These are phyloP conservation scores for Dromiciops gliroides DNA, from an alignment of 2,113 vertebrate genomes.

Conservation along the genomic window DNA sequence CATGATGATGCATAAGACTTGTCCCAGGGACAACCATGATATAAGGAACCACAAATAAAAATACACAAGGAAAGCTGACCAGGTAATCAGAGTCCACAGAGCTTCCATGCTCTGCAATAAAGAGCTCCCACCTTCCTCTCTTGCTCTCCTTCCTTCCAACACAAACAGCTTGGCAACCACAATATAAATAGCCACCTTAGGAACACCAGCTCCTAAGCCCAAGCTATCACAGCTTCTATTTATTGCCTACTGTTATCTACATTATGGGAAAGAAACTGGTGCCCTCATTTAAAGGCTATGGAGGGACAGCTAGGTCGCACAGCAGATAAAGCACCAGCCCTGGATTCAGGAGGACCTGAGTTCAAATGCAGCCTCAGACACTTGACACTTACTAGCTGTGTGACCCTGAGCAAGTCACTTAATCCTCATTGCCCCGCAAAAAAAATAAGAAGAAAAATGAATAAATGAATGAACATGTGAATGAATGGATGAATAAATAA, in stretches of 20 bases:
- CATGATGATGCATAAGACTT: neutral
- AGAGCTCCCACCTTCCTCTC: neutral
- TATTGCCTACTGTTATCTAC: neutral
- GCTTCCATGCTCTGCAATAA: neutral
- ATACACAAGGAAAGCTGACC: neutral
- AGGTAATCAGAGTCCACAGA: neutral
- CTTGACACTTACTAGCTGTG: too few relatives aligned
- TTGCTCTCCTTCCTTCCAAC: neutral
- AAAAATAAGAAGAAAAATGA: too few relatives aligned
- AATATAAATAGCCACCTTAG: neutral
- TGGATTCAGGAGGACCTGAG: too few relatives aligned
- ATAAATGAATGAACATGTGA: too few relatives aligned
- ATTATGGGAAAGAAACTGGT: neutral
- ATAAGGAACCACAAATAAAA: neutral
- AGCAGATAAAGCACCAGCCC: too few relatives aligned
- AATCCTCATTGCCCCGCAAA: too few relatives aligned
- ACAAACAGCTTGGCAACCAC: neutral
- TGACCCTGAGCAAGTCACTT: too few relatives aligned
- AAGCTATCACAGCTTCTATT: neutral
- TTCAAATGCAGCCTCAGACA: too few relatives aligned
- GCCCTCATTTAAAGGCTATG: neutral
- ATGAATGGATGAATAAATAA: too few relatives aligned
- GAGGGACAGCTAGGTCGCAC: accelerated
- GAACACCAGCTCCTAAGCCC: neutral
- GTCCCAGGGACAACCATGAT: neutral